Evolutionary conservation across 2,113 vertebrate species (phyloP).

Genomic region (Bubalus kerabau): DNA sequence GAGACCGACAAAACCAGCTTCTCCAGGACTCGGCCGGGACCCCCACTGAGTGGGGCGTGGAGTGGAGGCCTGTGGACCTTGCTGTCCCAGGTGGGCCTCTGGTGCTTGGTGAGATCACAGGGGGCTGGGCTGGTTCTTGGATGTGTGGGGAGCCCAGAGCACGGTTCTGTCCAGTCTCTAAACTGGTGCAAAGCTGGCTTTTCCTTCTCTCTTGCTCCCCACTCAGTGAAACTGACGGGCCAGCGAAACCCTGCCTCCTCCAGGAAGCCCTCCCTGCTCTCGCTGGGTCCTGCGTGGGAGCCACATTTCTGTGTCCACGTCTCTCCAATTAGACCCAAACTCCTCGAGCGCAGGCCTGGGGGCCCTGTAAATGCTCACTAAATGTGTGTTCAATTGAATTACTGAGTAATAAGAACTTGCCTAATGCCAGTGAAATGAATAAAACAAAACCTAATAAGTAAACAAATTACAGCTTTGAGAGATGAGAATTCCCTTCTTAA

Average conservation of each 20-base stretch:
- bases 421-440: background rate
- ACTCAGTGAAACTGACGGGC: background rate
- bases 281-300: rapidly evolving
- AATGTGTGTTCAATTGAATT: background rate
- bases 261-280: background rate
- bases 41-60: background rate
- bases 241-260: background rate
- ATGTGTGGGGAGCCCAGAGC: background rate
- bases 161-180: background rate
- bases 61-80: background rate
- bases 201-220: background rate
- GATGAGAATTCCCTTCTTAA: background rate
- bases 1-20: background rate
- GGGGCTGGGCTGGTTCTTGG: background rate
- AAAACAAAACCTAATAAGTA: background rate
- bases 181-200: background rate
- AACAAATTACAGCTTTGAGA: background rate
- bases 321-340: background rate
- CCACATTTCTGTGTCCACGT: rapidly evolving
- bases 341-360: background rate
- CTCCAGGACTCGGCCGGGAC: rapidly evolving
- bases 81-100: background rate
- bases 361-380: background rate
- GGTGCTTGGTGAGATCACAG: background rate
- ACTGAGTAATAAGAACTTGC: background rate